These are phyloP conservation scores for Plotosus lineatus DNA, from an alignment of 2,113 vertebrate species.

Conservation along the genomic window DNA sequence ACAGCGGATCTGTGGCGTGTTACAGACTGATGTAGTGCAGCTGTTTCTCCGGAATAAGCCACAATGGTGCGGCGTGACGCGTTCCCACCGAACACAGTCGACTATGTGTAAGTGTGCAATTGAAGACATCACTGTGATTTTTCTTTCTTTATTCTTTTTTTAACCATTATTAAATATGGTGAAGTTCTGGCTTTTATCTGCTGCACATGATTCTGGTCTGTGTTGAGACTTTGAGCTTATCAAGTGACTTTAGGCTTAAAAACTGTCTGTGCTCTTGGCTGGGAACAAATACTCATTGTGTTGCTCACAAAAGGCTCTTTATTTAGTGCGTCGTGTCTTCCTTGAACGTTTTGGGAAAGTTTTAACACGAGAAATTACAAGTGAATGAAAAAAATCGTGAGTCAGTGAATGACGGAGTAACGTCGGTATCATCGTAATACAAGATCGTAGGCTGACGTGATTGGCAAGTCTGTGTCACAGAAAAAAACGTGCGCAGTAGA, in stretches of 20 bases:
- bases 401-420: no score
- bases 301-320: conserved; percentile 7
- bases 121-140: neutral
- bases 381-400: neutral
- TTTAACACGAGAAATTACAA: neutral
- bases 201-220: neutral
- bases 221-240: neutral
- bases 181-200: neutral
- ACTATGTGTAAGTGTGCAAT: conserved; percentile 12
- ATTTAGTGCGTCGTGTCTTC: neutral
- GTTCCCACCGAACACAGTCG: neutral
- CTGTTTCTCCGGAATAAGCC: neutral
- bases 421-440: no score
- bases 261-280: conserved; percentile 1
- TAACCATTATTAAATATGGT: neutral
- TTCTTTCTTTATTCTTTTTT: neutral
- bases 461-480: no score
- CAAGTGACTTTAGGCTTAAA: neutral
- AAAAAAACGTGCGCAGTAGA: no score
- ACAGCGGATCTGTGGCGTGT: neutral
- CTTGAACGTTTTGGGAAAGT: neutral
- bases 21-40: neutral
- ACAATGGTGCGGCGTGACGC: conserved; percentile 3
- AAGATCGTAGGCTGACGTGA: no score
- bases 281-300: neutral